Conservation (phyloP, 2,797 vertebrate genomes). For the Pteronotus mesoamericanus region DNA sequence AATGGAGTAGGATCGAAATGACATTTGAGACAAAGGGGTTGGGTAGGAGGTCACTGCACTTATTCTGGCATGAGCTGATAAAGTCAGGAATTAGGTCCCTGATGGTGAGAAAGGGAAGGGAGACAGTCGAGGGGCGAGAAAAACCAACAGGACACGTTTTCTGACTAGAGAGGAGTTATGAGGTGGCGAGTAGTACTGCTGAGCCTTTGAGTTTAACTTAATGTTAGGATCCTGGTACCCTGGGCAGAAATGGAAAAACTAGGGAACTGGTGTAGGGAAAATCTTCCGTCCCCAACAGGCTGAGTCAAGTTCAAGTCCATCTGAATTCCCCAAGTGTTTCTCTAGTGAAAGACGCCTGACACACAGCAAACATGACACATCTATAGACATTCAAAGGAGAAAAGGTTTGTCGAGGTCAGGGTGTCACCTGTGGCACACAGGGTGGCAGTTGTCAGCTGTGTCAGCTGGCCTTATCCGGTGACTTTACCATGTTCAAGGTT, state of each 20-base stretch:
- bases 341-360: not conserved
- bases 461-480: not conserved
- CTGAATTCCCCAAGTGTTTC: not conserved
- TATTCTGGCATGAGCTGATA: not conserved
- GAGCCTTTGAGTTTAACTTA: not conserved
- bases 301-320: not conserved
- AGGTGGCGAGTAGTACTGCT: not conserved
- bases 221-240: not conserved
- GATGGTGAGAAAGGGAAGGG: not conserved
- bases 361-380: not conserved
- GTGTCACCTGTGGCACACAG: not conserved
- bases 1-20: not conserved
- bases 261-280: not conserved
- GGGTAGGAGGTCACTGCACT: not conserved
- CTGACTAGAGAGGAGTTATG: not conserved
- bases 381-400: not conserved
- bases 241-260: not conserved
- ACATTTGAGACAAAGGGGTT: not conserved
- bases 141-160: not conserved
- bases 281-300: not conserved
- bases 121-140: not conserved
- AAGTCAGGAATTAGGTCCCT: not conserved
- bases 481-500: conserved; percentile 68
- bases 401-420: not conserved
- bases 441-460: not conserved